Evolutionary conservation across 1,140 invertebrate genomes (phyloP).

Genomic region (Euwallacea similis): DNA sequence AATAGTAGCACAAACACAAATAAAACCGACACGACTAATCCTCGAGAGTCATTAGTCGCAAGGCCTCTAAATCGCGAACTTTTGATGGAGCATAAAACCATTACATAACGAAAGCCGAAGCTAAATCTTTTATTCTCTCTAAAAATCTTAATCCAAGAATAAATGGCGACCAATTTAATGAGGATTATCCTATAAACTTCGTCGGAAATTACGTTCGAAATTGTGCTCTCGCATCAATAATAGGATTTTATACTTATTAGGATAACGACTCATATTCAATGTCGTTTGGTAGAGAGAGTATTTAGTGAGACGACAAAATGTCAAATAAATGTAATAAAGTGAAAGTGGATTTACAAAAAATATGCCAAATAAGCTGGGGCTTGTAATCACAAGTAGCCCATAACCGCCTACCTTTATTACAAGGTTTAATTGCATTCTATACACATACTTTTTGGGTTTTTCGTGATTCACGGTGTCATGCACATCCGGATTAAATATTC

Average conservation of each 20-base stretch:
- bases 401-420: too few species aligned
- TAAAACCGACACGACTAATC: too few species aligned
- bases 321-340: too few species aligned
- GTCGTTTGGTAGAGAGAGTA: background rate
- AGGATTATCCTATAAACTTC: slow-evolving; percentile 7
- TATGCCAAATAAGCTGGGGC: too few species aligned
- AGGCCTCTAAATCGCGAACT: background rate
- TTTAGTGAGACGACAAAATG: background rate
- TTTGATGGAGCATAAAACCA: background rate
- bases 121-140: slow-evolving; percentile 1
- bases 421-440: slow-evolving; percentile 35
- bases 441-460: slow-evolving; percentile 15
- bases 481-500: slow-evolving; percentile 7
- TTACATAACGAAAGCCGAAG: background rate
- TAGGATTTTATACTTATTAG: background rate
- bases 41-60: too few species aligned
- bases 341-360: too few species aligned
- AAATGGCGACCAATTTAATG: slow-evolving; percentile 2
- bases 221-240: background rate
- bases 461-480: slow-evolving; percentile 7
- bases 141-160: slow-evolving; percentile 4
- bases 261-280: background rate
- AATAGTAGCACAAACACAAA: too few species aligned
- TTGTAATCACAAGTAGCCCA: too few species aligned
- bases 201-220: background rate